phyloP scores from a whole-genome alignment of 37 sponge, comb jelly and placozoan species.

The Axinella damicornis region DNA sequence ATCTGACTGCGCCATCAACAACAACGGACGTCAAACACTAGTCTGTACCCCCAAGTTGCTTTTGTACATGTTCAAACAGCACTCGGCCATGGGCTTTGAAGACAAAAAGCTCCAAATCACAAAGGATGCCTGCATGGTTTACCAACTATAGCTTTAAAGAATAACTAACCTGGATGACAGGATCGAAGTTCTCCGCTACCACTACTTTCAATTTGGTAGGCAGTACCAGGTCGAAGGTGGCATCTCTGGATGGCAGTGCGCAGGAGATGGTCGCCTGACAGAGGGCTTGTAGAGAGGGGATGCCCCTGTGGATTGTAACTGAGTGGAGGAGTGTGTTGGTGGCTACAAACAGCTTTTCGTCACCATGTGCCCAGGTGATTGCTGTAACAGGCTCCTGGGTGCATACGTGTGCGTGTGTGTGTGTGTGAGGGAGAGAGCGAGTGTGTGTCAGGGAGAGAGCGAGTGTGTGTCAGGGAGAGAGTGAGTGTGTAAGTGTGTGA shows the following conservation, averaged over 20 bases:
- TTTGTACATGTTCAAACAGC: no score
- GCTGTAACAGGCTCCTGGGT: conserved; percentile 84
- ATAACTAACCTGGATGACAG: conserved; percentile 73
- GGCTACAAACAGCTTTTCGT: conserved; percentile 83
- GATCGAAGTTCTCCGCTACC: conserved; percentile 59
- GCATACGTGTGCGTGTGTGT: neutral
- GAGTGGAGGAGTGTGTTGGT: conserved; percentile 79
- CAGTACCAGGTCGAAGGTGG: conserved; percentile 56
- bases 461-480: no score
- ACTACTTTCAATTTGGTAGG: conserved; percentile 72
- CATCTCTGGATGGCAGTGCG: conserved; percentile 48
- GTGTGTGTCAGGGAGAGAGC: neutral
- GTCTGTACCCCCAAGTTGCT: no score
- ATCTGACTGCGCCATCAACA: no score
- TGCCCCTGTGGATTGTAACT: conserved; percentile 48
- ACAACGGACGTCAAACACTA: no score
- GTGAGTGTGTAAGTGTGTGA: neutral
- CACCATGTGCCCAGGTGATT: conserved; percentile 85
- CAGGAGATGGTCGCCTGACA: conserved; percentile 55
- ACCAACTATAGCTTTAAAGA: no score
- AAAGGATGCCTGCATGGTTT: no score
- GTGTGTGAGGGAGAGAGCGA: no score
- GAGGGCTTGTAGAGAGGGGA: conserved; percentile 81
- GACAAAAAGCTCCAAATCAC: no score
- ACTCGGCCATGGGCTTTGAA: no score